Evolutionary conservation across 2,888 invertebrate genomes (phyloP).

Genomic region (Deroplatys truncata): DNA sequence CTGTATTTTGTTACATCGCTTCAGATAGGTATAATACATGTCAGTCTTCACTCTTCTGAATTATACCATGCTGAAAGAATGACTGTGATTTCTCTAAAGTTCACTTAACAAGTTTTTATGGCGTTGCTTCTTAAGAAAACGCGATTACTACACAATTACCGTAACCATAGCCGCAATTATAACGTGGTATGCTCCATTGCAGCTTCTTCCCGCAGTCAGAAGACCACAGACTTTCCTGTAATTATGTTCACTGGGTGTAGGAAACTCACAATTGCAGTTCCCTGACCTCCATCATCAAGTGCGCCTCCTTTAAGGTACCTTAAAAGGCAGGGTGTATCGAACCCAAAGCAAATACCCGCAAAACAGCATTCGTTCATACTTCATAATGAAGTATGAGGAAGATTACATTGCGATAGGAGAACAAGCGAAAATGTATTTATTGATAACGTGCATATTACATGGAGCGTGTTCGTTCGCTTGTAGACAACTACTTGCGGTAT

Average conservation of each 20-base stretch:
- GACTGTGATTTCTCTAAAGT: background rate
- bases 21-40: no score
- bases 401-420: no score
- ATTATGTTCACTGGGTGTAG: background rate
- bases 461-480: no score
- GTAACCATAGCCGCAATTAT: background rate
- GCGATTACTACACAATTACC: background rate
- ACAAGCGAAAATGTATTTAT: no score
- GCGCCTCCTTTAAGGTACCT: background rate
- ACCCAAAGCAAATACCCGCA: background rate
- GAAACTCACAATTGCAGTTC: background rate
- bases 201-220: background rate
- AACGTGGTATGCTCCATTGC: background rate
- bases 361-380: background rate
- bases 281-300: background rate
- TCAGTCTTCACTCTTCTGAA: no score
- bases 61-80: background rate
- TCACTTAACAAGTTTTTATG: background rate
- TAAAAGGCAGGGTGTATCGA: background rate
- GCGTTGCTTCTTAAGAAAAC: background rate
- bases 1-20: background rate
- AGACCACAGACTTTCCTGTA: background rate
- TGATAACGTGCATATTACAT: no score
- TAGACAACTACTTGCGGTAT: no score
- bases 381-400: background rate